These are phyloP conservation scores for Poecilia picta DNA, from an alignment of 2,797 vertebrate species.

Conservation along the genomic window DNA sequence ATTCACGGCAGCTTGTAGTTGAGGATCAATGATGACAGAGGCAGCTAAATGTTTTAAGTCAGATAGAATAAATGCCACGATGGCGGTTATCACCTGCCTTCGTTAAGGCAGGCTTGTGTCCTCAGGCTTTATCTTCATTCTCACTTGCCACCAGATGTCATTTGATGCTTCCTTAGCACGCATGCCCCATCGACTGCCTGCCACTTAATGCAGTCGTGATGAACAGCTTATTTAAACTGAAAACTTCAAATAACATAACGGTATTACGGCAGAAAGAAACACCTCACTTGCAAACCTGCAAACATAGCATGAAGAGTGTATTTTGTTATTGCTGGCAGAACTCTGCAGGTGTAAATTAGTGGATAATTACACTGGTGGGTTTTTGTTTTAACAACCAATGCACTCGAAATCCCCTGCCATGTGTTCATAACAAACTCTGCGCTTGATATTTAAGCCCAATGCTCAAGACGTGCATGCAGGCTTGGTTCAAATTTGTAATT, in stretches of 20 bases:
- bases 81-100: neutral
- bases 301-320: neutral
- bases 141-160: slow-evolving; percentile 1
- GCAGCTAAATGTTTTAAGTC: neutral
- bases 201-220: neutral
- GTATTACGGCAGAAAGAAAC: neutral
- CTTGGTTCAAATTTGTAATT: neutral
- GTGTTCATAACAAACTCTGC: neutral
- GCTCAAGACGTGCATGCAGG: neutral
- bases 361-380: slow-evolving; percentile 10
- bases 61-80: neutral
- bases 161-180: neutral
- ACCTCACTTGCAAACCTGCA: neutral
- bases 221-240: neutral
- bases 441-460: slow-evolving; percentile 1
- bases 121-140: neutral
- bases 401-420: neutral
- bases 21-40: neutral
- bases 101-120: neutral
- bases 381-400: slow-evolving; percentile 3
- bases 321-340: slow-evolving; percentile 7
- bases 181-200: neutral
- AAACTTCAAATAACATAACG: neutral
- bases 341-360: slow-evolving; percentile 10
- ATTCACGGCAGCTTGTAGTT: neutral